phyloP scores from a whole-genome alignment of 2,797 vertebrate genomes.

The Zalophus californianus region DNA sequence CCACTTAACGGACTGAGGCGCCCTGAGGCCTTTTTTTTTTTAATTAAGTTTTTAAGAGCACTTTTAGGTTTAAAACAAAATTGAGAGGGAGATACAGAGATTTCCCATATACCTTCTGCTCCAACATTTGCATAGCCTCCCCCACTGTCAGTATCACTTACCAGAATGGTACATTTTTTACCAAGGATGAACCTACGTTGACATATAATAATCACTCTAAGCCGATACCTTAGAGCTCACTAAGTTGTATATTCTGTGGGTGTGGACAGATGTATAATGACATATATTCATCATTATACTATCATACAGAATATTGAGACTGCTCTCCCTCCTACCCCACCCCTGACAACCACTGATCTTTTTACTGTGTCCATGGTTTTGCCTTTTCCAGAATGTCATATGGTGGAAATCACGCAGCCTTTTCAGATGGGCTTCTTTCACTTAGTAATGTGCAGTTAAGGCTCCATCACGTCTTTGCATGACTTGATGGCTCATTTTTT shows the following conservation, averaged over 20 bases:
- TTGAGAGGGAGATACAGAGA: neutral
- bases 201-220: neutral
- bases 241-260: neutral
- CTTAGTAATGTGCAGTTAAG: neutral
- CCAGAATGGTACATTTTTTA: neutral
- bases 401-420: neutral
- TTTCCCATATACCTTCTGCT: neutral
- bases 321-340: neutral
- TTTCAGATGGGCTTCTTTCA: neutral
- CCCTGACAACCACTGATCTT: neutral
- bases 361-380: neutral
- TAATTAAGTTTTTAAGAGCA: neutral
- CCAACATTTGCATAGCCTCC: neutral
- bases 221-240: neutral
- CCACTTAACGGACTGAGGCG: too few relatives aligned
- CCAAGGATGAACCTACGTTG: neutral
- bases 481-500: neutral
- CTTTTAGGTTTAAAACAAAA: neutral
- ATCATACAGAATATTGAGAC: neutral
- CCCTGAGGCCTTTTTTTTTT: too few relatives aligned
- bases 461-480: neutral
- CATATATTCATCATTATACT: neutral
- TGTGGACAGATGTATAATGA: neutral
- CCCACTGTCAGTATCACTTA: neutral
- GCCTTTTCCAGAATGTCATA: neutral